Evolutionary conservation across 92 coral and sea anemone species (phyloP).

Genomic region (Heteractis magnifica): DNA sequence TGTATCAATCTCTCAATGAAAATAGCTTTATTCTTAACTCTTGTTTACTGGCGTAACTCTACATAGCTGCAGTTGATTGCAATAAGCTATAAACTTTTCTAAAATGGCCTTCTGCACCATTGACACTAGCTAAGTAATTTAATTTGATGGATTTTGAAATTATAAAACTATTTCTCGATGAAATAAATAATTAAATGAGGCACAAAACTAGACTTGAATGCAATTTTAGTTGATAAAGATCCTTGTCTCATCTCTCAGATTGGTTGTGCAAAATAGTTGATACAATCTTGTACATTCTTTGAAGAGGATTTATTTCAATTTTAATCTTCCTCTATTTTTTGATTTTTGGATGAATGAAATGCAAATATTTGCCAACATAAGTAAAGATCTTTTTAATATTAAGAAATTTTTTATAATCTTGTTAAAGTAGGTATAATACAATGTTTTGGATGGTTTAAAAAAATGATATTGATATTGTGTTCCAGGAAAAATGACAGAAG

Average conservation of each 20-base stretch:
- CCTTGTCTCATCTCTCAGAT: not conserved
- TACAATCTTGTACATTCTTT: not conserved
- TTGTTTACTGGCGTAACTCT: not conserved
- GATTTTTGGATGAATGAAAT: not conserved
- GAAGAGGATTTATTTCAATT: not conserved
- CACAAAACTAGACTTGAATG: not conserved
- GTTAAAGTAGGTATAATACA: constrained; percentile 7
- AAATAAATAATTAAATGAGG: constrained; percentile 10
- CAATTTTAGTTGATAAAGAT: not conserved
- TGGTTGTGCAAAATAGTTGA: not conserved
- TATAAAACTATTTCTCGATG: constrained; percentile 8
- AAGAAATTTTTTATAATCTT: not conserved
- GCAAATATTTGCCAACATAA: constrained; percentile 6
- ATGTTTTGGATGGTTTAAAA: not conserved
- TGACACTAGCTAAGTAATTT: not conserved
- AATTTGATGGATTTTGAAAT: not conserved
- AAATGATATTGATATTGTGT: not conserved
- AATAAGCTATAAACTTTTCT: not conserved
- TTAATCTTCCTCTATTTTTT: not conserved
- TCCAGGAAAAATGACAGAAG: no score
- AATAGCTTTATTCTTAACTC: not conserved
- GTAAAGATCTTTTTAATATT: not conserved
- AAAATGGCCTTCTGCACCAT: not conserved
- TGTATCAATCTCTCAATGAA: not conserved
- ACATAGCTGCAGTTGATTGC: not conserved